These are phyloP conservation scores for Drosophila saltans DNA, from an alignment of 1,140 invertebrate genomes.

Conservation along the genomic window DNA sequence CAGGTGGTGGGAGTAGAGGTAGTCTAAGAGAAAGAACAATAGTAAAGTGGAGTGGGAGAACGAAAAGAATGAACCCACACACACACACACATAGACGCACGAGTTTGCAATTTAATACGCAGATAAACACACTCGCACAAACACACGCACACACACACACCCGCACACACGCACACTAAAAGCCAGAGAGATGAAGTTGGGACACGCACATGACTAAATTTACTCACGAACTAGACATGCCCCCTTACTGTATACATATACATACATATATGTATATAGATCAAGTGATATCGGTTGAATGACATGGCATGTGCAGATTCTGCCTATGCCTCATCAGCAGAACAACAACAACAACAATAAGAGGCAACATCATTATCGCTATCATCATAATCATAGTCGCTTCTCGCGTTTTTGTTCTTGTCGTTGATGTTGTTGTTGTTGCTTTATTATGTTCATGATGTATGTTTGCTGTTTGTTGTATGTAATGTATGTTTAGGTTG, in stretches of 20 bases:
- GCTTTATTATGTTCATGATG: slow-evolving; percentile 78
- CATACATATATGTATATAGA: slow-evolving; percentile 20
- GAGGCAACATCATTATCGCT: slow-evolving; percentile 15
- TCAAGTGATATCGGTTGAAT: slow-evolving; percentile 67
- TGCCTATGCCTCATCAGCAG: slow-evolving; percentile 4
- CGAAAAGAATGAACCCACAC: slow-evolving; percentile 29
- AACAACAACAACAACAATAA: background rate
- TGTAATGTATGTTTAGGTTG: slow-evolving; percentile 72
- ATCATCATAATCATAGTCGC: background rate
- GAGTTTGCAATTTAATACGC: slow-evolving; percentile 77
- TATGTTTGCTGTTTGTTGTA: slow-evolving; percentile 41
- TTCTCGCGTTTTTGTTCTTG: background rate
- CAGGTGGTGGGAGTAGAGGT: slow-evolving; percentile 20
- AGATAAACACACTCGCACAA: slow-evolving; percentile 67
- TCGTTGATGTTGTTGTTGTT: slow-evolving; percentile 51
- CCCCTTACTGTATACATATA: no score
- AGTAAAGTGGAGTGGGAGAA: slow-evolving; percentile 28
- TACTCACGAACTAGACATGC: slow-evolving; percentile 48
- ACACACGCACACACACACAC: slow-evolving; percentile 63
- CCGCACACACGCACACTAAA: slow-evolving; percentile 44
- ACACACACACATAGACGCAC: slow-evolving; percentile 51
- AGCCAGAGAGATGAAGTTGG: slow-evolving; percentile 58
- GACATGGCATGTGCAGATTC: slow-evolving; percentile 60
- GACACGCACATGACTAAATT: slow-evolving; percentile 74
- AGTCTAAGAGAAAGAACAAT: slow-evolving; percentile 25